These are phyloP conservation scores for Ascaphus truei DNA, from an alignment of 2,113 vertebrate genomes.

Conservation along the genomic window DNA sequence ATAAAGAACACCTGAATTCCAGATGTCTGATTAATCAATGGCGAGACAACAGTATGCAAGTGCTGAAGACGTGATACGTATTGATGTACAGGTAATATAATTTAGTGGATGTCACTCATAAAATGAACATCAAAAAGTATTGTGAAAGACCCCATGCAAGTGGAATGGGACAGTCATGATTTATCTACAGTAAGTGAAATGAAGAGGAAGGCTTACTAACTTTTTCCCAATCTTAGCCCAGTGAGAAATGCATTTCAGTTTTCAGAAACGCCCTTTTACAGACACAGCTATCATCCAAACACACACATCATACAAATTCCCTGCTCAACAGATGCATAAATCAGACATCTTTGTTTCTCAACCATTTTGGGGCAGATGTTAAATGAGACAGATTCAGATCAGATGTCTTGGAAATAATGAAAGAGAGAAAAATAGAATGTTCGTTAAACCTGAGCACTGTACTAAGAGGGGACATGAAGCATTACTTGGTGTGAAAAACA, in stretches of 20 bases:
- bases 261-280: not conserved
- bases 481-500: too few relatives aligned
- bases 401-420: too few relatives aligned
- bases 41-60: not conserved
- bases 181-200: not conserved
- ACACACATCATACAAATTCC: constrained; percentile 1
- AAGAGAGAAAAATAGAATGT: too few relatives aligned
- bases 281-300: not conserved
- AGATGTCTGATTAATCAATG: not conserved
- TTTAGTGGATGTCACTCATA: not conserved
- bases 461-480: too few relatives aligned
- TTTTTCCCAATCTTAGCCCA: not conserved
- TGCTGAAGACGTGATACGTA: not conserved
- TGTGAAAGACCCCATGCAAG: too few relatives aligned
- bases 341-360: constrained; percentile 22
- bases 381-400: too few relatives aligned
- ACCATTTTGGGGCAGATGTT: too few relatives aligned
- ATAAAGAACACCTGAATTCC: not conserved
- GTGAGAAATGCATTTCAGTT: not conserved
- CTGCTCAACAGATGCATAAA: not conserved
- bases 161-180: not conserved
- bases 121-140: not conserved
- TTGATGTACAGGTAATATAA: not conserved
- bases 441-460: too few relatives aligned
- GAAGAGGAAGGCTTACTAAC: too few relatives aligned